phyloP scores from a whole-genome alignment of 2,888 invertebrate genomes.

The Harmothoe impar region DNA sequence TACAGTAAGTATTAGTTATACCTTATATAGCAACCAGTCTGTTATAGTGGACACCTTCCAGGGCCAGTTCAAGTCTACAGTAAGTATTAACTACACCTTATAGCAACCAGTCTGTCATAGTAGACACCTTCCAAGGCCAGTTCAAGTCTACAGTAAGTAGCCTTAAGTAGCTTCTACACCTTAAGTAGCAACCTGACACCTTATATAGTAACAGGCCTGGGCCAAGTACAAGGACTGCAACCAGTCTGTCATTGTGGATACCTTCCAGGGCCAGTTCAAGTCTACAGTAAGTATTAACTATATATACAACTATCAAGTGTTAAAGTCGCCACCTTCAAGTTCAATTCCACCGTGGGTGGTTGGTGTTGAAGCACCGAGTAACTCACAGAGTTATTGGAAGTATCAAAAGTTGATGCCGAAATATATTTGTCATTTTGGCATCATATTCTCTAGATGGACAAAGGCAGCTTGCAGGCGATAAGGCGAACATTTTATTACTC shows the following conservation, averaged over 20 bases:
- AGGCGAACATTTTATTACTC: too few species aligned
- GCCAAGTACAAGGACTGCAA: constrained; percentile 86
- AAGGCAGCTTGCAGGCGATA: too few species aligned
- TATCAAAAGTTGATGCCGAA: too few species aligned
- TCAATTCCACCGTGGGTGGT: too few species aligned
- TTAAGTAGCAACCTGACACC: neutral
- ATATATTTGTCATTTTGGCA: too few species aligned
- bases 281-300: constrained; percentile 87
- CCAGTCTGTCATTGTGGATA: constrained; percentile 86
- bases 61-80: constrained; percentile 88
- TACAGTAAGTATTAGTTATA: constrained; percentile 84
- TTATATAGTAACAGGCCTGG: constrained; percentile 85
- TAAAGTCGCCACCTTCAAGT: too few species aligned
- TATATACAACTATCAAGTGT: too few species aligned
- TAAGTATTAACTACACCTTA: constrained; percentile 79
- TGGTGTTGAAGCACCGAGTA: too few species aligned
- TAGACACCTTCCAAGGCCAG: constrained; percentile 87
- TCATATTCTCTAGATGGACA: too few species aligned
- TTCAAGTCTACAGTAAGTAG: constrained; percentile 87
- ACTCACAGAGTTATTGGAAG: too few species aligned
- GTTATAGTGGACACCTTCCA: constrained; percentile 87
- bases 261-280: constrained; percentile 88
- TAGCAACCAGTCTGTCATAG: constrained; percentile 86
- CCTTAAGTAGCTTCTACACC: neutral
- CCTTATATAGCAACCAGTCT: constrained; percentile 84